These are phyloP conservation scores for Cynocephalus volans DNA, from an alignment of 2,113 vertebrate genomes.

Conservation along the genomic window DNA sequence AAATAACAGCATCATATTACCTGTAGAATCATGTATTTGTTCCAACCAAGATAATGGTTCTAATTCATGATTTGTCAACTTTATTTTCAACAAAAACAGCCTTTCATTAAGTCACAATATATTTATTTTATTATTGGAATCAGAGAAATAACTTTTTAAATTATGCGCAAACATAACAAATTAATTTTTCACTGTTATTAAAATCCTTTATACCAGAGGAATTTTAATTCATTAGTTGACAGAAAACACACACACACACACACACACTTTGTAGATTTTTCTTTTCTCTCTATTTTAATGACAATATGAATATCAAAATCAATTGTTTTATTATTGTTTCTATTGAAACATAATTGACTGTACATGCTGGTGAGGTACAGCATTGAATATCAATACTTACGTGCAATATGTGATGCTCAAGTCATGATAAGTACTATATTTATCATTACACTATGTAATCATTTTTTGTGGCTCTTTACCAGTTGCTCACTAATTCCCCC, in stretches of 20 bases:
- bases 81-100: neutral
- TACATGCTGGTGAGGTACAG: too few relatives aligned
- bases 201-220: constrained; percentile 40
- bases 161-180: neutral
- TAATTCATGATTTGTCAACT: constrained; percentile 52
- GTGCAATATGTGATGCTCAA: too few relatives aligned
- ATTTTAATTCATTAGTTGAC: neutral
- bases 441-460: too few relatives aligned
- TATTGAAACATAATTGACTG: too few relatives aligned
- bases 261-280: neutral
- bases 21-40: neutral
- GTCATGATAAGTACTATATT: too few relatives aligned
- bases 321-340: neutral
- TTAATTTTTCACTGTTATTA: neutral
- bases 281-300: constrained; percentile 7
- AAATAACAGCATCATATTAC: neutral
- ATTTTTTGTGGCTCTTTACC: too few relatives aligned
- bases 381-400: too few relatives aligned
- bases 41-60: neutral
- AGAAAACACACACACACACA: neutral
- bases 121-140: constrained; percentile 50
- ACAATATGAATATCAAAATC: neutral
- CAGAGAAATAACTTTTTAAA: constrained; percentile 25
- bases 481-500: too few relatives aligned
- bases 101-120: constrained; percentile 8